Conservation (phyloP, 2,888 invertebrate genomes). For the Eupithecia subumbrata region DNA sequence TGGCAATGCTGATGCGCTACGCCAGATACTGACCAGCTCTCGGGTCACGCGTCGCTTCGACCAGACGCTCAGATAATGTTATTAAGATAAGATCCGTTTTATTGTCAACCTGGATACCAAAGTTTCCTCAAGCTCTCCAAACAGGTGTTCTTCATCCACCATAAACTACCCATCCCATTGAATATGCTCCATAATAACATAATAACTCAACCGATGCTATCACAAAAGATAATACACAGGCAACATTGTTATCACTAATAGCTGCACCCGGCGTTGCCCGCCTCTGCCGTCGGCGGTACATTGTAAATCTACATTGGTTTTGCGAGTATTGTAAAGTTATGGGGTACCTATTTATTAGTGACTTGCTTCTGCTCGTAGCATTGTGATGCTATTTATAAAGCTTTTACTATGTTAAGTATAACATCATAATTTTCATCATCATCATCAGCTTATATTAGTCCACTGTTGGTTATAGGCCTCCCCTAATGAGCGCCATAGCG, state of each 20-base stretch:
- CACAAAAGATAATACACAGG: slow-evolving; percentile 62
- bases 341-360: background rate
- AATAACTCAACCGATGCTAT: slow-evolving; percentile 57
- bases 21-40: too few species aligned
- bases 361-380: background rate
- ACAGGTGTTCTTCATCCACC: slow-evolving; percentile 28
- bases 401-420: background rate
- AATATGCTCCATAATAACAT: slow-evolving; percentile 42
- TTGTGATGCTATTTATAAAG: background rate
- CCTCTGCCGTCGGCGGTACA: slow-evolving; percentile 56
- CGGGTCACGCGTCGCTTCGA: too few species aligned
- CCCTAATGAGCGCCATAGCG: too few species aligned
- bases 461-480: too few species aligned
- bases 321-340: slow-evolving; percentile 28
- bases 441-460: too few species aligned
- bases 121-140: background rate
- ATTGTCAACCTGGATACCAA: background rate
- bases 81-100: background rate
- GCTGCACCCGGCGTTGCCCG: slow-evolving; percentile 68
- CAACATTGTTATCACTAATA: slow-evolving; percentile 72
- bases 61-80: too few species aligned
- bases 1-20: too few species aligned
- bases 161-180: slow-evolving; percentile 32
- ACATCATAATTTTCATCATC: too few species aligned
- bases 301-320: slow-evolving; percentile 58